Conservation (phyloP, 35 echinoderm and acorn worm genomes). For the Hemicentrotus pulcherrimus region DNA sequence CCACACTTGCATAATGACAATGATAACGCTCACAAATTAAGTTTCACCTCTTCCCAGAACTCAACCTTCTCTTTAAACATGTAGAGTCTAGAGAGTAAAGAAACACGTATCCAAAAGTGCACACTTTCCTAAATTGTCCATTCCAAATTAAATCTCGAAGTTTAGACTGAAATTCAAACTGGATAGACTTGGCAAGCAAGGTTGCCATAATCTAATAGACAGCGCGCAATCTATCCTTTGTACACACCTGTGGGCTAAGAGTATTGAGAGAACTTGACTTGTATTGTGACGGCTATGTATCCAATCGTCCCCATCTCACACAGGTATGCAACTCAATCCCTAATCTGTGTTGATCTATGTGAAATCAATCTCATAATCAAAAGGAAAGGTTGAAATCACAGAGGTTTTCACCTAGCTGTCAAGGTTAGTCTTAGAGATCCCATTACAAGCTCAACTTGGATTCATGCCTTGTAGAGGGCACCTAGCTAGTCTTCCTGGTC, state of each 20-base stretch:
- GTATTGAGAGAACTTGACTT: background rate
- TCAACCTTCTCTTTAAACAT: too few relatives aligned
- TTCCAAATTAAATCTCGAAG: background rate
- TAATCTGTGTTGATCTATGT: slow-evolving; percentile 13
- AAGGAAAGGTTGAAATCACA: background rate
- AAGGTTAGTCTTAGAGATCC: background rate
- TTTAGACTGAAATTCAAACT: slow-evolving; percentile 13
- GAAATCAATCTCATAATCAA: background rate
- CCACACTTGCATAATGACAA: too few relatives aligned
- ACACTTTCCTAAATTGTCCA: background rate
- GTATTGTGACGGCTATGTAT: background rate
- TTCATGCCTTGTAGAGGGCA: background rate
- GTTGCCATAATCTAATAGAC: background rate
- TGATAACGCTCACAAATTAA: too few relatives aligned
- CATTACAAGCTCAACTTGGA: background rate
- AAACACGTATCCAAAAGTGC: background rate
- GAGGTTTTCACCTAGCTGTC: background rate
- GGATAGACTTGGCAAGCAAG: background rate
- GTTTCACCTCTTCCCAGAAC: too few relatives aligned
- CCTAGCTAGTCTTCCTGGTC: background rate
- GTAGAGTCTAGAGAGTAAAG: background rate
- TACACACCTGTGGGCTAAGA: background rate
- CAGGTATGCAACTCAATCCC: background rate
- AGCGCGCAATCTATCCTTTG: background rate
- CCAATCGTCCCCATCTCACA: background rate